Evolutionary conservation across 2,113 vertebrate genomes (phyloP), one percentile per base, ranked within the genome.

Genomic region (Platichthys flesus): DNA sequence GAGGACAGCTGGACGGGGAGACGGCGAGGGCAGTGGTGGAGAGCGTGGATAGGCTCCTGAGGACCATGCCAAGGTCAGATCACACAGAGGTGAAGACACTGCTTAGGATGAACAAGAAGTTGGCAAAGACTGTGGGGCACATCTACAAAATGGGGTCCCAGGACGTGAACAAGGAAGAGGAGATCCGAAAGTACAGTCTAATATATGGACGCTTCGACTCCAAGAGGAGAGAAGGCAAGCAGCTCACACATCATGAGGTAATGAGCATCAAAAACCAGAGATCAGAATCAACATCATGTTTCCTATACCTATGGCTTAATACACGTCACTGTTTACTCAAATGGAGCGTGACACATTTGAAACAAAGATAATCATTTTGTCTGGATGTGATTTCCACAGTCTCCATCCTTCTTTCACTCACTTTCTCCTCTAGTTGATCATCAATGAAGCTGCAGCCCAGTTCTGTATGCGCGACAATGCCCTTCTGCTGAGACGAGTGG

Each of bases 401-500:
- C 16, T 72, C 26, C 31, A 20, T 62, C 23, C 28, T 9, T 83
- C 21, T 37, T 67, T 78, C n/a, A 69, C 58, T 73, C 51, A 24
- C 12, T 84, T 74, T 86, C 81, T 78, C 76, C 40, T 74, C 81
- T 91, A 98, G 98, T 84, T 99, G 87, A 97, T 97, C 91, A 98
- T 98, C 93, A 99, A 98, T 0, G 98, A 99, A 86, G 97, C 97
- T 1, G 97, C 97, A 0, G 97, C 97, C 21, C 98, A 97, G 93
- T 98, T 99, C 92, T 99, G 98, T 89, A 96, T 97, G 87, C 95
- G 96, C 9, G 97, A 99, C 92, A 97, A 97, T 75, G 96, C 96
- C 0, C 94, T 98, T 72, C 88, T 99, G 81, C 91, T 98, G 78
- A 94, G 97, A 81, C 95, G 97, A 5, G 97, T 98, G 31, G 97